Evolutionary conservation across 1,140 invertebrate genomes (phyloP).

Genomic region (Hyles vespertilio): DNA sequence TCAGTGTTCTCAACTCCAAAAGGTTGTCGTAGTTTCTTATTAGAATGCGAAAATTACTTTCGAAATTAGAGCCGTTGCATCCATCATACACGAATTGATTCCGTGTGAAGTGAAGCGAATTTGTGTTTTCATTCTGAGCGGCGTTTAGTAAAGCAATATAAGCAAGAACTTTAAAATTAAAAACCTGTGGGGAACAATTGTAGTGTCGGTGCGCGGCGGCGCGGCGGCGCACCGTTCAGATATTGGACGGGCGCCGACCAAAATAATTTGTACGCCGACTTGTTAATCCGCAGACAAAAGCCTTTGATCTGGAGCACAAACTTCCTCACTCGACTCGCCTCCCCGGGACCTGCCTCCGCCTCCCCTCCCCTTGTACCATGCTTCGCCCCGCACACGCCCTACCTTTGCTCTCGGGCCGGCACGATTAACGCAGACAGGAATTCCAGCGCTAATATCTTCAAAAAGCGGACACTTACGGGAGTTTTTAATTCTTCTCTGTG

Average conservation of each 20-base stretch:
- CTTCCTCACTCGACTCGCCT: slow-evolving; percentile 16
- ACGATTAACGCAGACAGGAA: slow-evolving; percentile 31
- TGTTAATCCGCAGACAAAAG: slow-evolving; percentile 56
- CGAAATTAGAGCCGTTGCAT: no score
- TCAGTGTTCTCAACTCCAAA: no score
- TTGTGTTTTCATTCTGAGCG: no score
- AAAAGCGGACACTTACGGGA: slow-evolving; percentile 36
- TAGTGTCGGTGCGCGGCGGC: no score
- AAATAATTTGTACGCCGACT: slow-evolving; percentile 41
- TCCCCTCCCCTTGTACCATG: background rate
- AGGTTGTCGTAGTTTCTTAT: no score
- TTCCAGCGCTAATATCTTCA: slow-evolving; percentile 39
- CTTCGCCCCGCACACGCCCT: background rate
- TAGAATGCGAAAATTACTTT: no score
- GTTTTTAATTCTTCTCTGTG: slow-evolving; percentile 35
- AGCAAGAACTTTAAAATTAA: no score
- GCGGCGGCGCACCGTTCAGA: background rate
- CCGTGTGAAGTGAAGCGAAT: no score
- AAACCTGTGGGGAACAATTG: no score
- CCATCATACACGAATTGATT: no score
- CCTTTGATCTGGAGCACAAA: slow-evolving; percentile 49
- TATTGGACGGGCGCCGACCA: slow-evolving; percentile 10
- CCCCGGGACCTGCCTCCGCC: background rate
- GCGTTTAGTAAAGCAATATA: no score
- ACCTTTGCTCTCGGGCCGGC: background rate